Percentiles rank a stretch among this genome's conserved stretches.
Evolutionary conservation across 64 coral and sea anemone genomes (phyloP).

Genomic region (Astreopora myriophthalma): DNA sequence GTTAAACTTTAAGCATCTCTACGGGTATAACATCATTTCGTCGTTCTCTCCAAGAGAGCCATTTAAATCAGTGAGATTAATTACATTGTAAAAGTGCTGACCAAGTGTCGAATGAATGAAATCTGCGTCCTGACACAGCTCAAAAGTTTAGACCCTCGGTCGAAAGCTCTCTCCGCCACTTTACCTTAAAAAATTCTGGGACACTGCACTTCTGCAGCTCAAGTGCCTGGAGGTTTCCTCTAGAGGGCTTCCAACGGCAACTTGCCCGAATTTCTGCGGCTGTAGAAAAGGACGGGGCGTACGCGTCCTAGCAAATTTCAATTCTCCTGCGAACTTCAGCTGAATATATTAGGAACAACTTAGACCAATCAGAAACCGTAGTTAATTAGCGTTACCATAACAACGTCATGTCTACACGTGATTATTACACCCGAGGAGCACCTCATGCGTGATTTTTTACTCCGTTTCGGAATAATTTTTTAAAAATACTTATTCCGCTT

Average conservation of each 20-base stretch:
- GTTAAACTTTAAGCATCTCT: not conserved
- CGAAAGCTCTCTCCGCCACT: not conserved
- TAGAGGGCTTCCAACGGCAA: conserved; percentile 21
- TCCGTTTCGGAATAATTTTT: not conserved
- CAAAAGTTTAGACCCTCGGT: not conserved
- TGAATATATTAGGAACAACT: conserved; percentile 25
- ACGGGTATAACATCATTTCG: not conserved
- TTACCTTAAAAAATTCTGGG: conserved; percentile 48
- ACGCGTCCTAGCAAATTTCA: conserved; percentile 33
- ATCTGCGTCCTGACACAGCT: not conserved
- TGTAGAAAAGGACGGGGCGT: conserved; percentile 40
- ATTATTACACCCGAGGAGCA: not conserved
- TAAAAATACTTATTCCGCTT: conserved; percentile 36
- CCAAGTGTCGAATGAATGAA: conserved; percentile 33
- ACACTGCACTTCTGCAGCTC: conserved; percentile 33
- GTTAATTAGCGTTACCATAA: conserved; percentile 36
- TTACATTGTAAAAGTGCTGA: conserved; percentile 7
- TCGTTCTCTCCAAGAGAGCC: not conserved
- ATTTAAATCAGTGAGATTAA: conserved; percentile 31
- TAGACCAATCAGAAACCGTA: conserved; percentile 28
- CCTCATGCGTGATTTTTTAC: conserved; percentile 11
- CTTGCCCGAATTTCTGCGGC: conserved; percentile 50
- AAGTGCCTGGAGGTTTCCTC: conserved; percentile 41
- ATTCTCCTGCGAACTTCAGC: conserved; percentile 4
- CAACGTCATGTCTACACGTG: conserved; percentile 29